Percentiles rank a stretch among this genome's conserved stretches.
These are phyloP conservation scores for Meleagris gallopavo DNA, from an alignment of 2,113 vertebrate genomes.

Conservation along the genomic window DNA sequence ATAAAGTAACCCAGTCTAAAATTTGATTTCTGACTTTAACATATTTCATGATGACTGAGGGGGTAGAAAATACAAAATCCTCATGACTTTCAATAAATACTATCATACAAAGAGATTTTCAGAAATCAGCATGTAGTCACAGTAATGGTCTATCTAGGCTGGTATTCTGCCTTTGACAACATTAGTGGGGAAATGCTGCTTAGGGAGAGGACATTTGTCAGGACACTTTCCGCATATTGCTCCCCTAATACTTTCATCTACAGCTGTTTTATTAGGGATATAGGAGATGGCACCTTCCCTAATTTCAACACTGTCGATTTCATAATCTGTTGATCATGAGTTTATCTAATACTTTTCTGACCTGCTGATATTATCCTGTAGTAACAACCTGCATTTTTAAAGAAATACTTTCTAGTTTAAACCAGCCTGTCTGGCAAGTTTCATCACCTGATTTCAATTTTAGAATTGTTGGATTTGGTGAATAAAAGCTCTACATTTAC, in stretches of 20 bases:
- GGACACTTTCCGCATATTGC: not conserved
- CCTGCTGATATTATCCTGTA: not conserved
- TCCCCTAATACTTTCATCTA: not conserved
- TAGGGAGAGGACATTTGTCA: not conserved
- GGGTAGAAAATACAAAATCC: not conserved
- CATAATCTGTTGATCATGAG: not conserved
- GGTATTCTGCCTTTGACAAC: not conserved
- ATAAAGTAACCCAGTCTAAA: not conserved
- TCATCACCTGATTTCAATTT: not conserved
- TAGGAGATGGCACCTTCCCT: not conserved
- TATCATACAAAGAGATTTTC: not conserved
- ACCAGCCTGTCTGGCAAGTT: not conserved
- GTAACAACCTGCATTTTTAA: not conserved
- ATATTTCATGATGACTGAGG: not conserved
- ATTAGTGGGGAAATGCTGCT: not conserved
- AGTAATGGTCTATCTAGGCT: not conserved
- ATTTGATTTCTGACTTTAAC: not conserved
- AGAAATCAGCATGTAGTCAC: not conserved
- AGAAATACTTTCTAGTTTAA: not conserved
- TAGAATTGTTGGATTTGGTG: not conserved
- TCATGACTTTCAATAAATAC: not conserved
- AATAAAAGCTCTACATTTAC: not conserved
- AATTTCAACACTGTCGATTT: not conserved
- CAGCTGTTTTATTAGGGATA: not conserved
- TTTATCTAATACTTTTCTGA: not conserved